Conservation (phyloP, 1,140 invertebrate species). For the Penaeus vannamei region DNA sequence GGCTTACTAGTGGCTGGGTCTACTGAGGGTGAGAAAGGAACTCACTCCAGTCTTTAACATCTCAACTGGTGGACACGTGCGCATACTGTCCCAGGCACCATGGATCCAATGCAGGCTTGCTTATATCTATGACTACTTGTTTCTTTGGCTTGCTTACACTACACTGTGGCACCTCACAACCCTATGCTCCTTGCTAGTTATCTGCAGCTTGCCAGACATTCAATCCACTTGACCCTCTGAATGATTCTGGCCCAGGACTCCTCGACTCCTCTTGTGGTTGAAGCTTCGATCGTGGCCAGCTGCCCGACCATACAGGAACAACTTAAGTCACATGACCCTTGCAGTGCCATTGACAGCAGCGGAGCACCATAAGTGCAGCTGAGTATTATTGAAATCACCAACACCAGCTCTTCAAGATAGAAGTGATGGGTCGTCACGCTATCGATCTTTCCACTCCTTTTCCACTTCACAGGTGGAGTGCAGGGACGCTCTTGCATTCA, state of each 20-base stretch:
- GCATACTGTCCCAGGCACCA: constrained; percentile 50
- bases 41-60: constrained; percentile 26
- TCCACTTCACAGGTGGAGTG: constrained; percentile 35
- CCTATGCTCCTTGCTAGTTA: constrained; percentile 47
- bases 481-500: constrained; percentile 23
- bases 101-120: constrained; percentile 59
- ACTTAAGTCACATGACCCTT: constrained; percentile 24
- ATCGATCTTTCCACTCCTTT: background rate
- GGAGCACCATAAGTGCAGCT: constrained; percentile 53
- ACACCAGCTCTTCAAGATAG: background rate
- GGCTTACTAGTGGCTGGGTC: background rate
- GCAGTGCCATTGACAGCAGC: constrained; percentile 39
- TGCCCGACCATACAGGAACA: constrained; percentile 39
- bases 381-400: constrained; percentile 38
- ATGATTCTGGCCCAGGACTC: background rate
- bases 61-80: background rate
- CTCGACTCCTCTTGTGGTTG: constrained; percentile 20
- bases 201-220: constrained; percentile 5
- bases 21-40: constrained; percentile 13
- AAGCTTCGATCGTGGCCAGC: constrained; percentile 3
- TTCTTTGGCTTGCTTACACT: constrained; percentile 66
- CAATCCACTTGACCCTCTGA: background rate
- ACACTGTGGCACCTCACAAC: constrained; percentile 62
- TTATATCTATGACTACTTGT: constrained; percentile 65
- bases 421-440: background rate